Evolutionary conservation across 2,888 invertebrate genomes (phyloP).

Genomic region (Eueremaeus valkanovi): DNA sequence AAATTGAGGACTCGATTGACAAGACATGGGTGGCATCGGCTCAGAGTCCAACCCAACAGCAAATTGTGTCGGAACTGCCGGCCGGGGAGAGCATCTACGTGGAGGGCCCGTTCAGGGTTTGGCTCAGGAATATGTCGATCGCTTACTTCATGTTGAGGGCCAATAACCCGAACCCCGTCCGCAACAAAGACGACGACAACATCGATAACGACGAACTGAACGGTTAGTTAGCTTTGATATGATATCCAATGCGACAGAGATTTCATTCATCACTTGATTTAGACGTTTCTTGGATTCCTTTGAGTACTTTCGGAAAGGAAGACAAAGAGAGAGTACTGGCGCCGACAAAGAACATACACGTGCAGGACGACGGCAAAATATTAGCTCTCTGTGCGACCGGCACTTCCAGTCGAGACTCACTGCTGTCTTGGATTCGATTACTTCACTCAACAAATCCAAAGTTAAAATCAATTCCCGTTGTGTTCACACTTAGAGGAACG

Average conservation of each 20-base stretch:
- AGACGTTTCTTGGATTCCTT: conserved; percentile 62
- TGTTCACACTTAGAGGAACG: conserved; percentile 25
- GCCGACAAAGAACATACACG: conserved; percentile 69
- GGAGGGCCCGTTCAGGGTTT: conserved; percentile 77
- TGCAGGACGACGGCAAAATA: conserved; percentile 87
- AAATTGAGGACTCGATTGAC: conserved; percentile 67
- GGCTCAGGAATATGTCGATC: conserved; percentile 68
- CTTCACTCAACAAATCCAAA: conserved; percentile 51
- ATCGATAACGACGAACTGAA: conserved; percentile 32
- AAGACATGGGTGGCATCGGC: conserved; percentile 89
- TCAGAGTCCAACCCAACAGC: conserved; percentile 70
- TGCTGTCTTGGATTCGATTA: conserved; percentile 84
- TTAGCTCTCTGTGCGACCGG: conserved; percentile 86
- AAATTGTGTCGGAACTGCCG: conserved; percentile 64
- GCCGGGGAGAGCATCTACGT: conserved; percentile 66
- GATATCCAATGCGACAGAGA: background rate
- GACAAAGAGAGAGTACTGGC: conserved; percentile 47
- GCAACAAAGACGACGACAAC: conserved; percentile 33
- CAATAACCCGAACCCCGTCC: conserved; percentile 52
- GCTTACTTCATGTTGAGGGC: conserved; percentile 78
- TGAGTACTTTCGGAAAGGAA: conserved; percentile 49
- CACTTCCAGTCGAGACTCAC: conserved; percentile 73
- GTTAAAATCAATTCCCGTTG: conserved; percentile 31
- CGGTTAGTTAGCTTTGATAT: background rate
- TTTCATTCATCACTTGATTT: conserved; percentile 33